Base-by-base conservation (phyloP, 1,140 invertebrate species). In the Patella vulgata region DNA sequence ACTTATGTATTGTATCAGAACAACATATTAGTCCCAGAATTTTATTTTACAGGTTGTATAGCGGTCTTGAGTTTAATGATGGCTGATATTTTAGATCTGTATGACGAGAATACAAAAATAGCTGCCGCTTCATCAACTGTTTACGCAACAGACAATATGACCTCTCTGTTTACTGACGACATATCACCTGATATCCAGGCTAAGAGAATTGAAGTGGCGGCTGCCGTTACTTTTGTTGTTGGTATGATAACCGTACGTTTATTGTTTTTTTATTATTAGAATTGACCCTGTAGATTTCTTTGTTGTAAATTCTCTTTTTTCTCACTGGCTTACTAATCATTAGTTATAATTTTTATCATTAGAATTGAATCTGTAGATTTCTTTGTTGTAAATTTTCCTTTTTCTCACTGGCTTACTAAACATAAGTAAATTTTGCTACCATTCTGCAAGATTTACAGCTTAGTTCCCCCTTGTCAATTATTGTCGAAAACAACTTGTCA, bases 11-110 rank as follows among this genome's bases (percentile, higher is more conserved):
- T 44, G n/a, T 44, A 44, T 19, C n/a, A 19, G n/a, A 17, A n/a
- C 9, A 44, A 44, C n/a, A 44, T 9, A 17, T 44, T 44, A 19
- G 42, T 19, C n/a, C n/a, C 23, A 23, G 42, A n/a, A n/a, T 23
- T 23, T 31, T 53, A 48, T 56, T 36, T 73, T 60, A 12, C 63
- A 79, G 78, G 81, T 36, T 76, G 80, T 43, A 82, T 85, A 54
- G 82, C 84, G n/a, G 75, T 85, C 27, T 70, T 85, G 14, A 75
- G 80, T 30, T 61, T 85, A 9, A 84, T 85, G 83, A 77, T 85
- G 14, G 83, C 77, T 19, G 66, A 64, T 23, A 68, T 79, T 9
- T 63, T 85, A 2, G 78, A 84, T 43, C 66, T 59, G 25, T 70
- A 70, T 58, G 68, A 70, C 19, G 25, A 3, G 19, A 60, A 23